Evolutionary conservation across 2,888 invertebrate genomes (phyloP).

Genomic region (Odontothrips loti): DNA sequence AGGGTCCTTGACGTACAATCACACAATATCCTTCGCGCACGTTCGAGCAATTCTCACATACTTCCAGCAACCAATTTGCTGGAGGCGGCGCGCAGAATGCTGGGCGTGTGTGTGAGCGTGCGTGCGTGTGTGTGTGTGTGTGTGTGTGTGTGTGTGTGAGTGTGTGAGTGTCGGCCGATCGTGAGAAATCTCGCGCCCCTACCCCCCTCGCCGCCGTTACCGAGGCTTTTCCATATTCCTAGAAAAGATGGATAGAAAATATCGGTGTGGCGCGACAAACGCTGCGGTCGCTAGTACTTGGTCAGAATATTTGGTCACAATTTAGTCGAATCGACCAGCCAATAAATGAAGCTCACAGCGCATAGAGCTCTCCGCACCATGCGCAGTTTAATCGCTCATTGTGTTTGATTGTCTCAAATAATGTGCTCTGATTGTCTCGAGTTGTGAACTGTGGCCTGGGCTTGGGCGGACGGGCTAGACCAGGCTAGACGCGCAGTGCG

Average conservation of each 20-base stretch:
- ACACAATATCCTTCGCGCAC: not conserved
- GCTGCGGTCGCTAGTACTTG: no score
- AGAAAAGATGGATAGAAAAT: not conserved
- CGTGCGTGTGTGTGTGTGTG: not conserved
- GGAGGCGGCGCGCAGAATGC: not conserved
- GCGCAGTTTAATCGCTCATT: no score
- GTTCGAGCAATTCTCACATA: slow-evolving; percentile 13
- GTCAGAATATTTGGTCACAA: no score
- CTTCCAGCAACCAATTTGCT: slow-evolving; percentile 8
- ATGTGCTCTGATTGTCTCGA: no score
- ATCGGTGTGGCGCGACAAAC: not conserved
- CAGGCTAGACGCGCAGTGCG: no score
- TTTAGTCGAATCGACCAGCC: no score
- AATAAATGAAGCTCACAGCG: no score
- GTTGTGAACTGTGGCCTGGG: no score
- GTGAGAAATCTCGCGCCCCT: not conserved
- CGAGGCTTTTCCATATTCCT: not conserved
- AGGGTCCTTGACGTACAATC: not conserved
- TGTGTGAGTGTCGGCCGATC: not conserved
- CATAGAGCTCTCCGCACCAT: no score
- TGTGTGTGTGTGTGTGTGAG: not conserved
- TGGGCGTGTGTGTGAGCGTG: not conserved
- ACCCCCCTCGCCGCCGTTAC: not conserved
- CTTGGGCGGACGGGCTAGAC: no score
- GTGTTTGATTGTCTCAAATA: no score